Evolutionary conservation across 2,797 vertebrate species (phyloP), one percentile per base, ranked within the genome.

Genomic region (Hippoglossus hippoglossus): DNA sequence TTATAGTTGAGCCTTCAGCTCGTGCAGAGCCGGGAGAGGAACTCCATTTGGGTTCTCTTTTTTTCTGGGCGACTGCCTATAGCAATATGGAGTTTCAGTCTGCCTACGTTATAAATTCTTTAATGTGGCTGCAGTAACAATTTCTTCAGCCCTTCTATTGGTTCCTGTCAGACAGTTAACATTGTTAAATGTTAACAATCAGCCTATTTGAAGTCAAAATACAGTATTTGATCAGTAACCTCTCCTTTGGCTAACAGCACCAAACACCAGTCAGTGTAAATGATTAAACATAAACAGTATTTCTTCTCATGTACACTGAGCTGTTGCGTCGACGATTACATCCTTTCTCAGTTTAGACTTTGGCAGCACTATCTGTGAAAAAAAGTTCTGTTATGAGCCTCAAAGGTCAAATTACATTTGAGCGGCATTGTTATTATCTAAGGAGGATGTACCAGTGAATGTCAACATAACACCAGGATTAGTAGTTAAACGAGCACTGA

Each of bases 31-130:
- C 44, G 25, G 41, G 63, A 83, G 85, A 85, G 70, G 66, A 86
- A 85, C 76, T 86, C 79, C 62, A 71, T 79, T 77, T 81, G 75
- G 57, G 69, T 63, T 72, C 57, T 75, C 47, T 58, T 54, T 87
- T 54, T 84, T 57, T 82, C 74, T 86, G 83, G 74, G 77, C 82
- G 75, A 63, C 74, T 81, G 83, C 85, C 73, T 83, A 44, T 78
- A 81, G 79, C 78, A 85, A 88, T 85, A 73, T 89, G 26, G 25
- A 73, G 63, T 84, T 83, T 76, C 53, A 65, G 60, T 66, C 65
- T 67, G 76, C 68, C 53, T 80, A 74, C 44, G 19, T 81, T 69
- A 21, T 71, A 58, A 70, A 46, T 73, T 71, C 31, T 70, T 64
- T 68, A 62, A 66, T 77, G 65, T 73, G 50, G 63, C 41, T 71